These are phyloP conservation scores for Aratinga solstitialis DNA, from an alignment of 2,797 vertebrate genomes.

Conservation along the genomic window DNA sequence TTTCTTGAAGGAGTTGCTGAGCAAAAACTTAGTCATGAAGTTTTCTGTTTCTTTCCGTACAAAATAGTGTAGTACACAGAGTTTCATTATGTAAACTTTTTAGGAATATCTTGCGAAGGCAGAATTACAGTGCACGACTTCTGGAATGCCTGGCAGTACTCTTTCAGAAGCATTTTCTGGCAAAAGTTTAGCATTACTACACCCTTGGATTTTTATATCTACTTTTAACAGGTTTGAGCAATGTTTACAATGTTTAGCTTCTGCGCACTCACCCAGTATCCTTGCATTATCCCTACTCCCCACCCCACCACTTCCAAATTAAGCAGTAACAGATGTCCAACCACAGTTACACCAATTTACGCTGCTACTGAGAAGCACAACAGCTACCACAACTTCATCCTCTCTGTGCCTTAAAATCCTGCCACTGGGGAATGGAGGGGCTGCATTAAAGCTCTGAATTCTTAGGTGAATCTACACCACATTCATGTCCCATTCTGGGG, in stretches of 20 bases:
- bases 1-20: not conserved
- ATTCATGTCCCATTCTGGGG: not conserved
- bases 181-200: not conserved
- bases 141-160: not conserved
- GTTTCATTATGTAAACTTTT: not conserved
- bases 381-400: not conserved
- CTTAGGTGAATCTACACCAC: not conserved
- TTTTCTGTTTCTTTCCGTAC: not conserved
- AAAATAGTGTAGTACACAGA: not conserved
- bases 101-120: not conserved
- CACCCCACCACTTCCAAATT: not conserved
- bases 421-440: accelerated
- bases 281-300: not conserved
- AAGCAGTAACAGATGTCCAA: not conserved
- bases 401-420: not conserved
- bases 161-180: not conserved
- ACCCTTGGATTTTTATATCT: not conserved
- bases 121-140: not conserved
- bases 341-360: not conserved
- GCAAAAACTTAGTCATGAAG: not conserved
- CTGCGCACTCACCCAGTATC: not conserved
- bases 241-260: not conserved
- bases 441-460: not conserved
- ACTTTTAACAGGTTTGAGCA: not conserved
- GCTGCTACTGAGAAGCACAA: not conserved